Evolutionary conservation across 92 coral and sea anemone genomes (phyloP).

Genomic region (Epizoanthus fatuus): DNA sequence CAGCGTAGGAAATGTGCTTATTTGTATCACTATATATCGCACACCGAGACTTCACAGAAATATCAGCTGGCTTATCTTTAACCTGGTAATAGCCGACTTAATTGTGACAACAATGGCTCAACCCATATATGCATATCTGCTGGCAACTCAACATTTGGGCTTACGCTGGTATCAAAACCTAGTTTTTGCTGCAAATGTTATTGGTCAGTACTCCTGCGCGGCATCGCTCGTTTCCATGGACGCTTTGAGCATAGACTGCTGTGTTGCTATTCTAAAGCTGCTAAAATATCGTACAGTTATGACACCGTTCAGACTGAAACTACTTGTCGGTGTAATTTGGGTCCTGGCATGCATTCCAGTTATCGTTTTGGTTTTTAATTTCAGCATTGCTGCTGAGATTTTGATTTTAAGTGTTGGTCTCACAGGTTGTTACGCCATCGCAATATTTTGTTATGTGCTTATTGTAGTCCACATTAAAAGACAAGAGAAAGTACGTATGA

Average conservation of each 20-base stretch:
- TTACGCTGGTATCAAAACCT: too few species aligned
- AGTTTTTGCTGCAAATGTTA: too few species aligned
- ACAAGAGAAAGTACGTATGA: not conserved
- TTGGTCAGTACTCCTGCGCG: constrained; percentile 16
- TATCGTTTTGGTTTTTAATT: not conserved
- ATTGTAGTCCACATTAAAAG: not conserved
- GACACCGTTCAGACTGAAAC: constrained; percentile 1
- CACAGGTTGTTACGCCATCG: not conserved
- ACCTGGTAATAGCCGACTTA: constrained; percentile 11
- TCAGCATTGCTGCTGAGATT: not conserved
- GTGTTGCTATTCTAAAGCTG: constrained; percentile 17
- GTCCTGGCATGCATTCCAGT: not conserved
- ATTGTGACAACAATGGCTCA: not conserved
- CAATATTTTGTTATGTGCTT: not conserved
- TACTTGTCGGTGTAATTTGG: not conserved
- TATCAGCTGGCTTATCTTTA: not conserved
- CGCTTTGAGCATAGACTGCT: constrained; percentile 40
- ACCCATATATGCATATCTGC: not conserved
- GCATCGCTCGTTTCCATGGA: constrained; percentile 24
- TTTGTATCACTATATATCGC: not conserved
- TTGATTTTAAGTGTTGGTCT: not conserved
- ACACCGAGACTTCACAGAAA: constrained; percentile 7
- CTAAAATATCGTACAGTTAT: not conserved
- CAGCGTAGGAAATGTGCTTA: not conserved
- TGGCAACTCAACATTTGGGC: not conserved